Percentiles rank a stretch among this genome's conserved stretches.
These are phyloP conservation scores for Sander vitreus DNA, from an alignment of 2,113 vertebrate species.

Conservation along the genomic window DNA sequence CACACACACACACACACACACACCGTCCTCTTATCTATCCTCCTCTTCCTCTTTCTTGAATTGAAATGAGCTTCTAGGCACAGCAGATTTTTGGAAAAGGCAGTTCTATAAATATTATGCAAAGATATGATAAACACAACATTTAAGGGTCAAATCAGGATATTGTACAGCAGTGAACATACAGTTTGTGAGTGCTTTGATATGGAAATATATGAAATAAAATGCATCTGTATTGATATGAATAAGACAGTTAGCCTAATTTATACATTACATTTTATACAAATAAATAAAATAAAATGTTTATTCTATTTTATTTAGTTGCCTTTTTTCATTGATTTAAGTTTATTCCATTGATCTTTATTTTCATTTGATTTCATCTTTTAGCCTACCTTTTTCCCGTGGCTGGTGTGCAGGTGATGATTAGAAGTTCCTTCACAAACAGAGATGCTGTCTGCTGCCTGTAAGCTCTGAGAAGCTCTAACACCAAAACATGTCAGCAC, in stretches of 20 bases:
- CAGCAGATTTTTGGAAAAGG: background rate
- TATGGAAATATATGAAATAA: background rate
- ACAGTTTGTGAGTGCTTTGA: background rate
- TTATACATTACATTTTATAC: background rate
- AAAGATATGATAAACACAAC: background rate
- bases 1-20: slow-evolving; percentile 2
- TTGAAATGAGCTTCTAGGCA: slow-evolving; percentile 16
- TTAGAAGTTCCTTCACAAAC: background rate
- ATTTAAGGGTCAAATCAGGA: background rate
- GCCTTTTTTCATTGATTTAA: background rate
- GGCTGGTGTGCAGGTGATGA: background rate
- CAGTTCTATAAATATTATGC: slow-evolving; percentile 11
- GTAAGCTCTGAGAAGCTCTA: background rate
- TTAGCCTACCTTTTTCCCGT: background rate
- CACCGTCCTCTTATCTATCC: background rate
- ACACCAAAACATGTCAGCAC: background rate
- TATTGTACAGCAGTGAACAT: background rate
- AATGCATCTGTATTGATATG: background rate
- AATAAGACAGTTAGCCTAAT: background rate
- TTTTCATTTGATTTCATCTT: background rate
- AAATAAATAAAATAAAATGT: background rate
- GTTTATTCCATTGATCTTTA: background rate
- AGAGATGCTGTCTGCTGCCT: background rate
- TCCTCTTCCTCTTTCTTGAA: slow-evolving; percentile 15
- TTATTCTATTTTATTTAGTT: background rate